Evolutionary conservation across 2,113 vertebrate genomes (phyloP).

Genomic region (Halichoerus grypus): DNA sequence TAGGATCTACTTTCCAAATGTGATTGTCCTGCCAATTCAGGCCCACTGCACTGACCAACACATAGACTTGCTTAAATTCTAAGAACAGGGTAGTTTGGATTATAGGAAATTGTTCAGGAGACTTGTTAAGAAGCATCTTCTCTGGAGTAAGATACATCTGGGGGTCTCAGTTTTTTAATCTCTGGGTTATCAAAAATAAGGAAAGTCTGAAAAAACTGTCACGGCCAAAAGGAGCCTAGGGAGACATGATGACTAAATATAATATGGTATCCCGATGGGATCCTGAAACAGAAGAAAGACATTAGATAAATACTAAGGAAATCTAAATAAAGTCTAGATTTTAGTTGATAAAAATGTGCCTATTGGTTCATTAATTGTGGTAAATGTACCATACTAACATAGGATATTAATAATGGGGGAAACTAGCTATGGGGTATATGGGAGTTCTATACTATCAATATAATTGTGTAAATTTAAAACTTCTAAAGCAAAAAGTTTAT

Average conservation of each 20-base stretch:
- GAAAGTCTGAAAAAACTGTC: not conserved
- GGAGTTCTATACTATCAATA: not conserved
- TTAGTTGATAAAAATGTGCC: not conserved
- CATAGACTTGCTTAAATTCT: not conserved
- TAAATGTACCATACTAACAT: not conserved
- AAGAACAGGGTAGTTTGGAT: constrained; percentile 5
- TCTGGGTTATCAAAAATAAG: not conserved
- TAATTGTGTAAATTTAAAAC: not conserved
- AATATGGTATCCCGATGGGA: not conserved
- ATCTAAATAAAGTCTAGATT: not conserved
- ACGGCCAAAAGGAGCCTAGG: not conserved
- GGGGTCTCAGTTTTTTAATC: constrained; percentile 12
- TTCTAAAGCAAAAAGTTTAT: not conserved
- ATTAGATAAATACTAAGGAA: not conserved
- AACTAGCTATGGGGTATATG: not conserved
- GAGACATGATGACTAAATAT: not conserved
- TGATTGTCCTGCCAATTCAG: not conserved
- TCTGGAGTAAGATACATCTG: not conserved
- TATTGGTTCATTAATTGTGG: not conserved
- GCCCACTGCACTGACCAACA: not conserved
- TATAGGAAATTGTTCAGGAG: not conserved
- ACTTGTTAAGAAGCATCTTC: not conserved
- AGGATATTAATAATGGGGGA: not conserved
- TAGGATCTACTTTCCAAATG: not conserved
- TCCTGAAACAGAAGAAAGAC: not conserved